Evolutionary conservation across 2,797 vertebrate species (phyloP).

Genomic region (Centropyge bicolor): DNA sequence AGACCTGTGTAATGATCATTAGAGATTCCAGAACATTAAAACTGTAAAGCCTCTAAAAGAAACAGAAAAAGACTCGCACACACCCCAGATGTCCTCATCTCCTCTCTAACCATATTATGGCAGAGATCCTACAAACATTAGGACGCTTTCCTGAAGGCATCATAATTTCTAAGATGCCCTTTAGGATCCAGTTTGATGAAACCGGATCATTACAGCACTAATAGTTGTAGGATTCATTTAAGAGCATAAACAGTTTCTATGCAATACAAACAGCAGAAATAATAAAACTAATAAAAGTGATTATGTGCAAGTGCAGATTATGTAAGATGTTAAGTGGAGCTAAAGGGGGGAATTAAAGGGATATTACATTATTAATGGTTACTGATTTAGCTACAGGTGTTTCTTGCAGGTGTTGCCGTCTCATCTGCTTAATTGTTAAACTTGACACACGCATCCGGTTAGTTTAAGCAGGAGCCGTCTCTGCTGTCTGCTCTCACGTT

Average conservation of each 20-base stretch:
- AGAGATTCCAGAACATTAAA: slow-evolving; percentile 32
- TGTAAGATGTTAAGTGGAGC: slow-evolving; percentile 12
- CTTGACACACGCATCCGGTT: slow-evolving; percentile 5
- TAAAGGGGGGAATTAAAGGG: neutral
- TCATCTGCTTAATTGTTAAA: slow-evolving; percentile 12
- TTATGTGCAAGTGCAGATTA: slow-evolving; percentile 10
- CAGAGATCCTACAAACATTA: slow-evolving; percentile 19
- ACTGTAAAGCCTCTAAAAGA: slow-evolving; percentile 18
- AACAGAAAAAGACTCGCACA: neutral
- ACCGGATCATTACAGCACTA: slow-evolving; percentile 23
- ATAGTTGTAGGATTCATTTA: slow-evolving; percentile 14
- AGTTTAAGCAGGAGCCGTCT: slow-evolving; percentile 10
- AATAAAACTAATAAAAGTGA: slow-evolving; percentile 20
- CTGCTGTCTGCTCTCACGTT: neutral
- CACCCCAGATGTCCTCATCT: slow-evolving; percentile 34
- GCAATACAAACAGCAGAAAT: slow-evolving; percentile 1
- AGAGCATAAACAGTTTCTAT: slow-evolving; percentile 2
- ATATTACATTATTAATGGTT: slow-evolving; percentile 1
- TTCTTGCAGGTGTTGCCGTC: slow-evolving; percentile 4
- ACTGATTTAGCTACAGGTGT: slow-evolving; percentile 19
- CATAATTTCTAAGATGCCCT: slow-evolving; percentile 17
- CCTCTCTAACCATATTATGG: slow-evolving; percentile 14
- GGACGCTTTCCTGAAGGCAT: slow-evolving; percentile 23
- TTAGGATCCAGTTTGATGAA: slow-evolving; percentile 24
- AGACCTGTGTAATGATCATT: slow-evolving; percentile 35